Evolutionary conservation across 1,140 invertebrate species (phyloP), one percentile per base, ranked within the genome.

Genomic region (Trichonephila clavata): DNA sequence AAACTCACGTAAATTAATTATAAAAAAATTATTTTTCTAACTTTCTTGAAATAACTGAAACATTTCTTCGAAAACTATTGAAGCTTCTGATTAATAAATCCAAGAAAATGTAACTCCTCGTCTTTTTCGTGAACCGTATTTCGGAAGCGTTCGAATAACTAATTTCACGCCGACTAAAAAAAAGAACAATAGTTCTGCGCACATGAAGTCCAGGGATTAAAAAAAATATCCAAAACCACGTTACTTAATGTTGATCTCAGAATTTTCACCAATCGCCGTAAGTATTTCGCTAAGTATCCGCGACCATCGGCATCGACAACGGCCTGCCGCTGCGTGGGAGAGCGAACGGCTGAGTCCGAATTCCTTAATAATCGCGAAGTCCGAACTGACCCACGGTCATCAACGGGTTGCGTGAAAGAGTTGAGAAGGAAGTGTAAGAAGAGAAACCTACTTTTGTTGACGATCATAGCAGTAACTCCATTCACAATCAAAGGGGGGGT

Each of bases 391-490:
- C 86, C n/a, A 43, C 20, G 86, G 60, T 61, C 86, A 71, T 39
- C 86, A 10, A 16, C 21, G 63, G 61, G 24, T n/a, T 39, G 61
- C 32, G 3, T 18, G 60, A 68, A 61, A 27, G 61, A 60, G 27
- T 7, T 43, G 61, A 0, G 61, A 27, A 50, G 39, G 86, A 24
- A 43, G 20, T 24, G 60, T 39, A 84, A 43, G 43, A 84, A 61
- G 61, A 71, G 13, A 27, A 21, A 93, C 92, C 84, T 93, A 93
- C 92, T 93, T 93, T 93, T 93, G 86, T 93, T 93, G 92, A 93
- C 92, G 83, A 93, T 93, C 92, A 93, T 93, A 93, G 92, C 84
- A 93, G 84, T 59, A 60, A 88, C 92, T 93, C 92, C 92, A 93
- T 93, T 88, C 92, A 93, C 68, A 57, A 59, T 59, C 83, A n/a